Percentiles rank a stretch among this genome's conserved stretches.
Evolutionary conservation across 92 coral and sea anemone genomes (phyloP).

Genomic region (Ricordea florida): DNA sequence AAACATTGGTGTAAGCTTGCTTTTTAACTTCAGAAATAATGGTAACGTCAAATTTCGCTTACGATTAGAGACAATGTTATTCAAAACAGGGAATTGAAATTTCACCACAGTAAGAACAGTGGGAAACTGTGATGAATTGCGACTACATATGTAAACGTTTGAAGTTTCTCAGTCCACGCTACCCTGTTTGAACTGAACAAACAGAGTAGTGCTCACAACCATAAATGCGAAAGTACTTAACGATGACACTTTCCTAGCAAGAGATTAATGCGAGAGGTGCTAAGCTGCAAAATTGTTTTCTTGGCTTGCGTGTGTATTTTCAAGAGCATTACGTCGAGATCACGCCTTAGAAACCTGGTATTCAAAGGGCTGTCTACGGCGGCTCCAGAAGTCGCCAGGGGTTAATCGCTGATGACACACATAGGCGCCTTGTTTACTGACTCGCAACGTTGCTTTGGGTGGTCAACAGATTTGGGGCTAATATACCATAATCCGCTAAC

Average conservation of each 20-base stretch:
- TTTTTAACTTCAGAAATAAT: too few species aligned
- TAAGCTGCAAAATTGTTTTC: slow-evolving; percentile 9
- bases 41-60: too few species aligned
- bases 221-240: too few species aligned
- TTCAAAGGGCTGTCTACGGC: slow-evolving; percentile 9
- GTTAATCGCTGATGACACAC: slow-evolving; percentile 36
- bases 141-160: too few species aligned
- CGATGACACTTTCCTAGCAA: neutral
- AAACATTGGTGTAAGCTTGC: too few species aligned
- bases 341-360: slow-evolving; percentile 19
- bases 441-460: neutral
- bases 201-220: too few species aligned
- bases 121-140: too few species aligned
- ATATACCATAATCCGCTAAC: neutral
- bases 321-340: neutral
- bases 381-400: slow-evolving; percentile 34
- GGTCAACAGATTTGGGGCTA: neutral
- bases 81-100: too few species aligned
- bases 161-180: too few species aligned
- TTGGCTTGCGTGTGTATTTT: neutral
- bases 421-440: slow-evolving; percentile 42
- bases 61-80: too few species aligned
- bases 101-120: too few species aligned
- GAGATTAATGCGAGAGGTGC: neutral
- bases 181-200: too few species aligned